These are phyloP conservation scores for Mesorhabditis sp. DNA, from an alignment of 2,888 invertebrate genomes.

Conservation along the genomic window DNA sequence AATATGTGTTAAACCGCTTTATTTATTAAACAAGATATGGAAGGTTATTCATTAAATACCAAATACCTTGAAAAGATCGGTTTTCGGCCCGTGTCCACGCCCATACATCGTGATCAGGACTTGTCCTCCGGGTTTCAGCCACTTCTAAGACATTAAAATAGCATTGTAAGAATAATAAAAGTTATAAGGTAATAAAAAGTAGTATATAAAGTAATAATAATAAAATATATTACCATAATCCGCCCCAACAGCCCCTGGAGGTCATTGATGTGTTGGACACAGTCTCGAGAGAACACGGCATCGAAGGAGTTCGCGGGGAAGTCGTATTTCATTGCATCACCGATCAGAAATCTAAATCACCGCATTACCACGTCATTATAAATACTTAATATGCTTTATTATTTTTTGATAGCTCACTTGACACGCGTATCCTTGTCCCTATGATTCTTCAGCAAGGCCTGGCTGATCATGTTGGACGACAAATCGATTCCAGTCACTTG, in stretches of 20 bases:
- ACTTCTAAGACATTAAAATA: conserved; percentile 58
- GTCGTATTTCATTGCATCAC: conserved; percentile 63
- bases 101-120: conserved; percentile 66
- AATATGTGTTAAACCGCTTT: background rate
- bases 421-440: conserved; percentile 56
- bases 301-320: conserved; percentile 63
- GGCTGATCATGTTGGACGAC: conserved; percentile 65
- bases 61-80: conserved; percentile 44
- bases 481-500: conserved; percentile 64
- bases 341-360: conserved; percentile 60
- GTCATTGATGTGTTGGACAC: conserved; percentile 65
- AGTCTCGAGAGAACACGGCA: conserved; percentile 65
- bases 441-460: conserved; percentile 62
- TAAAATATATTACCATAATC: conserved; percentile 59
- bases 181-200: too few relatives aligned
- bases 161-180: too few relatives aligned
- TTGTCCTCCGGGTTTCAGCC: conserved; percentile 64
- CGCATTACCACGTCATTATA: too few relatives aligned
- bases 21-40: background rate
- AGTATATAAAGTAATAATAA: too few relatives aligned
- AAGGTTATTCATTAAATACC: background rate
- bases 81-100: conserved; percentile 62
- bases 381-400: too few relatives aligned
- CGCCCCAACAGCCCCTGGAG: conserved; percentile 61
- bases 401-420: background rate